Conservation (phyloP, 2,113 vertebrate genomes). For the Crotalus helleri region DNA sequence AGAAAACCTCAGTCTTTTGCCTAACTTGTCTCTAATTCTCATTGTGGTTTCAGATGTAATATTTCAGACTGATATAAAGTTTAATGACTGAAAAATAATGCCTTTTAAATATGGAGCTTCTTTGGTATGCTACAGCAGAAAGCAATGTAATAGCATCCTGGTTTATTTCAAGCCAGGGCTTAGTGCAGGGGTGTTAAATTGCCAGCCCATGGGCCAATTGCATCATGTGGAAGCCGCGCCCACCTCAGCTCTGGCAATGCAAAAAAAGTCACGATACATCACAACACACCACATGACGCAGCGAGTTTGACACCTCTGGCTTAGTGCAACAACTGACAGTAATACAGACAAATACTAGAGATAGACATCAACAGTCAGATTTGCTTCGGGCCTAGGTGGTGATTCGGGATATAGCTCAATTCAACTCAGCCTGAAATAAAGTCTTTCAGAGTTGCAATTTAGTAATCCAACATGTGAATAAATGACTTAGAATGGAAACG, state of each 20-base stretch:
- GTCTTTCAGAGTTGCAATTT: neutral
- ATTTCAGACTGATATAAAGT: neutral
- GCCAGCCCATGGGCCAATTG: no score
- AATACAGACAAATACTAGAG: neutral
- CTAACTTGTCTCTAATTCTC: neutral
- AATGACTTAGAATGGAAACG: neutral
- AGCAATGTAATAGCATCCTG: neutral
- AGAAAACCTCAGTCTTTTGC: neutral
- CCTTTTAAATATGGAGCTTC: neutral
- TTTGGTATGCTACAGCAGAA: neutral
- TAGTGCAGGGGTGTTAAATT: neutral
- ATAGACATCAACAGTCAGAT: neutral
- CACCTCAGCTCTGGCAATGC: no score
- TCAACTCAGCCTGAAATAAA: neutral
- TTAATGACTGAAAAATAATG: neutral
- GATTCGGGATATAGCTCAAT: neutral
- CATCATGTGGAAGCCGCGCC: no score
- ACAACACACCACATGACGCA: no score
- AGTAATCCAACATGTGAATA: neutral
- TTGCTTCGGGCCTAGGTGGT: neutral
- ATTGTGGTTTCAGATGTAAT: neutral
- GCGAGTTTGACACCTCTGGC: no score
- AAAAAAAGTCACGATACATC: no score
- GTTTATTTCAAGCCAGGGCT: neutral
- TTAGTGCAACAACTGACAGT: neutral